Evolutionary conservation across 1,140 invertebrate genomes (phyloP), one percentile per base, ranked within the genome.

Genomic region (Caerostris extrusa): DNA sequence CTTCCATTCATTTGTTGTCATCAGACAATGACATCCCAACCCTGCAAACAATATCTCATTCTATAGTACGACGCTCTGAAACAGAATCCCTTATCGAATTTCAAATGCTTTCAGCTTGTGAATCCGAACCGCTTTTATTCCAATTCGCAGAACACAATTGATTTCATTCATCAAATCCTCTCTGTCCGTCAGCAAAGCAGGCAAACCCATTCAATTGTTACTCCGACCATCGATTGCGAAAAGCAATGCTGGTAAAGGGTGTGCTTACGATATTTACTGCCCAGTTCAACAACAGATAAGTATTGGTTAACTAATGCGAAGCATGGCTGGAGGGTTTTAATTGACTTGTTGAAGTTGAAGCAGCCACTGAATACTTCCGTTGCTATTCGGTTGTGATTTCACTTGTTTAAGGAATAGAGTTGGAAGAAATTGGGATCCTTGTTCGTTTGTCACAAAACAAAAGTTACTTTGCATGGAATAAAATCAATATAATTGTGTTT

Each of bases 131-230:
- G 0, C 71, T 77, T 77, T 77, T 53, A 77, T 77, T 77, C 71
- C 14, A 77, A 77, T 53, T 77, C 71, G 10, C 10, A 12, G 10
- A 19, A 5, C 10, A 77, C 71, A 53, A 77, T 77, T 77, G 71
- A 77, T 77, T 77, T 77, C 71, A 77, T 77, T 77, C 53, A 77
- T 77, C 71, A 77, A 77, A 77, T 14, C 34, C 71, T 34, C 34
- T 34, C 34, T 34, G 34, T 50, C 19, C 34, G 19, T 71, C 67
- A 71, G 67, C 67, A 34, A 19, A 6, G 19, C 5, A 0, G 71
- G 10, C 34, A 77, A 1, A 2, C 7, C 0, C 69, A 71, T 50
- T 77, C 71, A 77, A 53, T 50, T 77, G 10, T 53, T 77, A 50
- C 34, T 77, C 34, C 10, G 3, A 5, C 34, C 5, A 77, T 77